These are phyloP conservation scores for Patiria miniata DNA, from an alignment of 35 echinoderm and acorn worm species.

Conservation along the genomic window DNA sequence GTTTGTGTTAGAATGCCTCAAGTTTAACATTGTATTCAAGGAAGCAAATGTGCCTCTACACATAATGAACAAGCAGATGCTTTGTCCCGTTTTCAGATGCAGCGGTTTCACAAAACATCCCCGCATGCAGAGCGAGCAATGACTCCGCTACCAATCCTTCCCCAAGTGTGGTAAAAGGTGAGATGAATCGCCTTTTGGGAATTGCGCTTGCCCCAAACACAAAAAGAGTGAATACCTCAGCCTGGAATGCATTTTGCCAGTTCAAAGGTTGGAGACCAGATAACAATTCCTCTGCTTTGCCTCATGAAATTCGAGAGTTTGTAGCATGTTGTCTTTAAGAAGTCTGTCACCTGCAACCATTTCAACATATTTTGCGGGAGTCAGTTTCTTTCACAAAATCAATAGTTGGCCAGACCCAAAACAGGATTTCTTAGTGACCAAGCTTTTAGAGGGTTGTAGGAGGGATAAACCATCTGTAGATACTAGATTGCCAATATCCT, in stretches of 20 bases:
- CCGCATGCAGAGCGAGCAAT: background rate
- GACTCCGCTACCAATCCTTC: background rate
- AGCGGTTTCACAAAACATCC: background rate
- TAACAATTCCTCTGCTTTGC: background rate
- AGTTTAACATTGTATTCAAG: conserved; percentile 4
- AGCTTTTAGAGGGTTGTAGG: background rate
- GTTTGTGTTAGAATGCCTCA: conserved; percentile 1
- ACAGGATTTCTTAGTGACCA: background rate
- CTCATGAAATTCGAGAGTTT: background rate
- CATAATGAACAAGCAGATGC: conserved; percentile 42
- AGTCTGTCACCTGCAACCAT: background rate
- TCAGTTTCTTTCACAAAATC: background rate
- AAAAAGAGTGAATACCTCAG: background rate
- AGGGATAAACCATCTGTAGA: background rate
- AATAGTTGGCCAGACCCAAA: background rate
- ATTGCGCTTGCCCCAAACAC: background rate
- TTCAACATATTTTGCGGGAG: background rate
- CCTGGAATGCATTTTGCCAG: background rate
- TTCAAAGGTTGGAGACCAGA: background rate
- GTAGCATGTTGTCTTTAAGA: conserved; percentile 5
- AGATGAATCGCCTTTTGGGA: background rate
- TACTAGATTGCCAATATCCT: background rate
- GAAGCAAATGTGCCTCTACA: background rate
- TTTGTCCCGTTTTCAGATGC: conserved; percentile 35
- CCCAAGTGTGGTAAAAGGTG: background rate